A percentile compares a stretch with the other conserved stretches of the same genome.
Conservation (phyloP, 2,113 vertebrate genomes). For the Taxidea taxus region DNA sequence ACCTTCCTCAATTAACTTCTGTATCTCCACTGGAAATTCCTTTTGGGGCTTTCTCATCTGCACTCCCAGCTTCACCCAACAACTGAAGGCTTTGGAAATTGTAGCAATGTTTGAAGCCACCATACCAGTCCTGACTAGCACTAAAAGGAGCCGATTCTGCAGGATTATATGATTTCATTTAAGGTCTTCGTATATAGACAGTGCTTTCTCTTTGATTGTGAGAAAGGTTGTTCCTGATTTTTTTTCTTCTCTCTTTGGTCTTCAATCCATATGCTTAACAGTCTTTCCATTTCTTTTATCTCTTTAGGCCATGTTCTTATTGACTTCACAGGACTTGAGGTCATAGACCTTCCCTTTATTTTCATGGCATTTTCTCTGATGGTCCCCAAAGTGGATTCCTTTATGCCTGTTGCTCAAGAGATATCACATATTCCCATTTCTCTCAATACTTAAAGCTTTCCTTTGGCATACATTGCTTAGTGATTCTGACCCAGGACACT, state of each 20-base stretch:
- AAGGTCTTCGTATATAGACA: not conserved
- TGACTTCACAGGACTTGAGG: conserved; percentile 18
- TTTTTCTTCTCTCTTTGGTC: conserved; percentile 28
- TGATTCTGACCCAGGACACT: not conserved
- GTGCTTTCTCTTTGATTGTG: not conserved
- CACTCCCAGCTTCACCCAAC: not conserved
- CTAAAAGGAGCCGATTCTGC: not conserved
- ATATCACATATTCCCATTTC: not conserved
- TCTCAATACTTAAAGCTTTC: not conserved
- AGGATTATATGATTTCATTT: not conserved
- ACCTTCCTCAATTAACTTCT: not conserved
- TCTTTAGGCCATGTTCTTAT: conserved; percentile 3
- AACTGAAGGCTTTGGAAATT: conserved; percentile 15
- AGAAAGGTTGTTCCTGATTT: not conserved
- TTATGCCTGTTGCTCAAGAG: not conserved
- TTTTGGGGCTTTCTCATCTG: not conserved
- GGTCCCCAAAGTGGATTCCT: not conserved
- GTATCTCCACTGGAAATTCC: not conserved
- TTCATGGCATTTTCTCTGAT: not conserved
- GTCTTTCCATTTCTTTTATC: conserved; percentile 25
- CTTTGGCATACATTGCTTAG: not conserved
- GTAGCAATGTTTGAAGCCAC: not conserved
- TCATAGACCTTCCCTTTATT: conserved; percentile 36
- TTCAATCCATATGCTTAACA: conserved; percentile 34
- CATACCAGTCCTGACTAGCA: not conserved